phyloP scores from a whole-genome alignment of 1,140 invertebrate species.

The Polyergus mexicanus region DNA sequence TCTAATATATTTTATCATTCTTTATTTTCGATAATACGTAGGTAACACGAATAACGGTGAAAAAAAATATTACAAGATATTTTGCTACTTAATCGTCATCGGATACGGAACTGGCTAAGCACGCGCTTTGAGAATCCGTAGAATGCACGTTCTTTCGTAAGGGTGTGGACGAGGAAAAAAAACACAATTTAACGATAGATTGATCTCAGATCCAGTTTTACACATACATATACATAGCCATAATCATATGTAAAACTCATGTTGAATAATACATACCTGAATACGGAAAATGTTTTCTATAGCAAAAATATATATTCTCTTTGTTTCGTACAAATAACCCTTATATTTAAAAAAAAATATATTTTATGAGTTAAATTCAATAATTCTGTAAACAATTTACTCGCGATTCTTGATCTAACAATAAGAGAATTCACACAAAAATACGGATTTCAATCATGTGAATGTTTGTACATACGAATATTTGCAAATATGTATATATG shows the following conservation, averaged over 20 bases:
- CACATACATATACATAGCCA: background rate
- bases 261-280: background rate
- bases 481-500: background rate
- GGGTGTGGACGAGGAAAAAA: background rate
- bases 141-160: slow-evolving; percentile 13
- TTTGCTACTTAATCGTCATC: background rate
- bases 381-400: background rate
- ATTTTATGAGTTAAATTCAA: background rate
- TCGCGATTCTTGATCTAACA: background rate
- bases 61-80: background rate
- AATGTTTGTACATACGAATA: background rate
- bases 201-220: slow-evolving; percentile 34
- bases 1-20: slow-evolving; percentile 4
- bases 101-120: slow-evolving; percentile 17
- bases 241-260: background rate
- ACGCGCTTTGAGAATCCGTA: slow-evolving; percentile 19
- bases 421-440: background rate
- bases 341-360: background rate
- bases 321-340: background rate
- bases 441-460: background rate
- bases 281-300: background rate
- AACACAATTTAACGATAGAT: slow-evolving; percentile 8
- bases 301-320: background rate
- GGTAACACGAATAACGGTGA: background rate
- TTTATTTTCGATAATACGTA: background rate